Evolutionary conservation across 1,140 invertebrate genomes (phyloP).

Genomic region (Lepidotrigona ventralis): DNA sequence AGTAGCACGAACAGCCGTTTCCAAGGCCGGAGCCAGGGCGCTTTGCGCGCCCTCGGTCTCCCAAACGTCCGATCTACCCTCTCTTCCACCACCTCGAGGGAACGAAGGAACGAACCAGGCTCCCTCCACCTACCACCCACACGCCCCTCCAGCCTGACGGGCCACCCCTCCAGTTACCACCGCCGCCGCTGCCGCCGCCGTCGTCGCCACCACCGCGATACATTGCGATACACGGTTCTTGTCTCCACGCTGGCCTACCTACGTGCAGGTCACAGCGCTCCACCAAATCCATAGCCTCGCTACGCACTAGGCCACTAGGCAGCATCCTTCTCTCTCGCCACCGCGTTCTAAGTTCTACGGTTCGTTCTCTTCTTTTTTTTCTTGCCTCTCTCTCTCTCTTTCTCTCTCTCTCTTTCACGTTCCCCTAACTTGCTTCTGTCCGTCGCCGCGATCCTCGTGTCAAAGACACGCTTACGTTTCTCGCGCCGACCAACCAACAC

Average conservation of each 20-base stretch:
- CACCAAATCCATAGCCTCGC: conserved; percentile 68
- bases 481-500: conserved; percentile 42
- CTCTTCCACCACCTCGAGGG: conserved; percentile 63
- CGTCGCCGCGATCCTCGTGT: not conserved
- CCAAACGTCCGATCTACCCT: conserved; percentile 68
- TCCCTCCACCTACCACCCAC: conserved; percentile 66
- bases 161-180: conserved; percentile 62
- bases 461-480: conserved; percentile 7
- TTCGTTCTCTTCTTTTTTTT: conserved; percentile 1
- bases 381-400: not conserved
- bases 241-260: conserved; percentile 75
- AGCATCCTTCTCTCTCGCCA: conserved; percentile 29
- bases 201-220: conserved; percentile 76
- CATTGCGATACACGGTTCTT: conserved; percentile 78
- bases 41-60: conserved; percentile 72
- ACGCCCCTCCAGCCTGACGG: conserved; percentile 61
- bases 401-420: too few relatives aligned
- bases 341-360: conserved; percentile 6
- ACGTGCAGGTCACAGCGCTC: conserved; percentile 74
- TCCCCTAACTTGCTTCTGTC: conserved; percentile 3
- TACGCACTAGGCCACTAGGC: conserved; percentile 70
- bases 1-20: conserved; percentile 56
- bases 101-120: conserved; percentile 65
- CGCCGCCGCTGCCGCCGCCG: conserved; percentile 64
- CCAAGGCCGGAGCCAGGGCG: conserved; percentile 67